Evolutionary conservation across 1,140 invertebrate species (phyloP).

Genomic region (Drosophila parvula): DNA sequence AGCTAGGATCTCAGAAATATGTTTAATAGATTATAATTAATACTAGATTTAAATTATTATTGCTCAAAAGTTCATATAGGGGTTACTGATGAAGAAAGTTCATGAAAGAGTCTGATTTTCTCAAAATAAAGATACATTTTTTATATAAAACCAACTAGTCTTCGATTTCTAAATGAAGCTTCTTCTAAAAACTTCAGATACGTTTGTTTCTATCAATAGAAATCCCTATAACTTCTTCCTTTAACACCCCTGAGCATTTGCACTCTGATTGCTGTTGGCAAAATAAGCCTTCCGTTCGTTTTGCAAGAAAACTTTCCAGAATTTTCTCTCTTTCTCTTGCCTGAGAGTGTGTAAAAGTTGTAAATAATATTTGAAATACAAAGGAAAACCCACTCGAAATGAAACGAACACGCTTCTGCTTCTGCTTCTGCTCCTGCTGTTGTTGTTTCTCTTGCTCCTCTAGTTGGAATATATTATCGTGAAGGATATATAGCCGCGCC

Average conservation of each 20-base stretch:
- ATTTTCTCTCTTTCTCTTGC: background rate
- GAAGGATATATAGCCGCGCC: conserved; percentile 62
- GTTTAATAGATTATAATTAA: background rate
- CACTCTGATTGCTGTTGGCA: background rate
- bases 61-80: too few species aligned
- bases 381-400: conserved; percentile 26
- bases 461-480: conserved; percentile 65
- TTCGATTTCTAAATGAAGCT: background rate
- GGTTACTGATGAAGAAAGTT: too few species aligned
- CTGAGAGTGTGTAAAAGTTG: conserved; percentile 6
- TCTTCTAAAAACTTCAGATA: background rate
- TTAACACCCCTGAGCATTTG: background rate
- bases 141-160: too few species aligned
- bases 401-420: conserved; percentile 32
- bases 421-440: conserved; percentile 53
- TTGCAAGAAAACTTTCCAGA: conserved; percentile 1
- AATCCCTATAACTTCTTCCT: background rate
- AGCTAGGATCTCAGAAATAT: background rate
- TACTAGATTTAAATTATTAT: background rate
- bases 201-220: background rate
- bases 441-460: conserved; percentile 35
- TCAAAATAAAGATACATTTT: too few species aligned
- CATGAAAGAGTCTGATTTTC: too few species aligned
- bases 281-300: conserved; percentile 8
- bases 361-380: conserved; percentile 31